Percentiles rank a stretch among this genome's conserved stretches.
These are phyloP conservation scores for Alloplasta piceator DNA, from an alignment of 2,888 invertebrate genomes.

Conservation along the genomic window DNA sequence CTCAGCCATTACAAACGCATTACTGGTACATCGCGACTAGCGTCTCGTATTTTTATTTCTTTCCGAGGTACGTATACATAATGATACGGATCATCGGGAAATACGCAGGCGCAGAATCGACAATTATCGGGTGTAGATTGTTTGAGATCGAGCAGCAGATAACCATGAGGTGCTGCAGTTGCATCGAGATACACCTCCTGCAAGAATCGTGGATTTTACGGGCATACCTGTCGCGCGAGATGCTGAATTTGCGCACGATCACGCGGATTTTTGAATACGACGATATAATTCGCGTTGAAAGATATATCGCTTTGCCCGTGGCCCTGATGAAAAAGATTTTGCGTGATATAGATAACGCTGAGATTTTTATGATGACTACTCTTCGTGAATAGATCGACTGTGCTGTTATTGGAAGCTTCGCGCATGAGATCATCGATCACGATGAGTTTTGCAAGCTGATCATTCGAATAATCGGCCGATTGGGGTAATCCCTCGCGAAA, in stretches of 20 bases:
- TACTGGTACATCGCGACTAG: no score
- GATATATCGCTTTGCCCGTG: conserved; percentile 56
- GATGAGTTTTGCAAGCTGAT: background rate
- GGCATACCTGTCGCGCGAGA: conserved; percentile 55
- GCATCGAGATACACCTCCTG: conserved; percentile 61
- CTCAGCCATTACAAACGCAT: conserved; percentile 25
- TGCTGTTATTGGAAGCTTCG: no score
- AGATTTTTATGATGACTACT: conserved; percentile 39
- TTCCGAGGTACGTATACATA: conserved; percentile 20
- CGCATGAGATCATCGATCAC: no score
- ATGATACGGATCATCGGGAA: conserved; percentile 15
- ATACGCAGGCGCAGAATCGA: conserved; percentile 39
- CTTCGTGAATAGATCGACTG: no score
- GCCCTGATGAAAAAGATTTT: conserved; percentile 41
- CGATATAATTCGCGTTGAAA: conserved; percentile 55
- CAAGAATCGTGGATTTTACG: conserved; percentile 60
- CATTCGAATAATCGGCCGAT: conserved; percentile 13
- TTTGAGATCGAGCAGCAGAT: conserved; percentile 40
- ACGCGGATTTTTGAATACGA: conserved; percentile 59
- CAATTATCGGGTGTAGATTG: conserved; percentile 30
- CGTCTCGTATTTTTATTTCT: conserved; percentile 13
- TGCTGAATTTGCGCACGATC: conserved; percentile 58
- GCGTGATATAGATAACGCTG: conserved; percentile 47
- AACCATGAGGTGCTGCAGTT: conserved; percentile 48
- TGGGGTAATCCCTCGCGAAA: conserved; percentile 13